Conservation (phyloP, 2,888 invertebrate genomes). For the Liposcelis brunnea region DNA sequence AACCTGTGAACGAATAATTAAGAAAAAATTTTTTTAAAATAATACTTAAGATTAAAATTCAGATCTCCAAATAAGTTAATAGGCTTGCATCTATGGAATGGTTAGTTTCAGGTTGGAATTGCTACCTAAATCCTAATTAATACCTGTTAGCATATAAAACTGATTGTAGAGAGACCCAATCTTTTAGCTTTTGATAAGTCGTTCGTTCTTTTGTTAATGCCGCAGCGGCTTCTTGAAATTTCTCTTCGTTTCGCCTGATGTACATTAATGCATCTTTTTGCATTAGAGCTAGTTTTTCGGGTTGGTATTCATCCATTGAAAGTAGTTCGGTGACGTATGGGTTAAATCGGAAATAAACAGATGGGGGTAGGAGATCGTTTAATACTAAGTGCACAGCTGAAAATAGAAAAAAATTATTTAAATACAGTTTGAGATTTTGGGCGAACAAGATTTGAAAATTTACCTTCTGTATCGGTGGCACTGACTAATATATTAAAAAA, state of each 20-base stretch:
- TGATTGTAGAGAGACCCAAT: slow-evolving; percentile 27
- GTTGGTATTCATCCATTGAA: slow-evolving; percentile 61
- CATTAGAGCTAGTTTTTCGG: slow-evolving; percentile 50
- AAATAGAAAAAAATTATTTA: slow-evolving; percentile 15
- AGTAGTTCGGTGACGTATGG: slow-evolving; percentile 68
- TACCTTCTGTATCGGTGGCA: slow-evolving; percentile 75
- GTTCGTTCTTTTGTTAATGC: slow-evolving; percentile 28
- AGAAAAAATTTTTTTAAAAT: too few relatives aligned
- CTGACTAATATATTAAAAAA: slow-evolving; percentile 66
- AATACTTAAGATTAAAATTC: too few relatives aligned
- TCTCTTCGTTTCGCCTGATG: slow-evolving; percentile 60
- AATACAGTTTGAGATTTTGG: slow-evolving; percentile 4
- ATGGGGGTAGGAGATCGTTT: slow-evolving; percentile 53
- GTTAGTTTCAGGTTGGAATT: too few relatives aligned
- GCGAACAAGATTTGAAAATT: slow-evolving; percentile 11
- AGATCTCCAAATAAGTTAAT: too few relatives aligned
- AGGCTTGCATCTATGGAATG: too few relatives aligned
- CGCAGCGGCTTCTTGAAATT: slow-evolving; percentile 44
- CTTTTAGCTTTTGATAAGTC: slow-evolving; percentile 26
- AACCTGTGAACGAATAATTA: too few relatives aligned
- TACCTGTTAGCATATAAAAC: not conserved
- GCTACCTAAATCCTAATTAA: too few relatives aligned
- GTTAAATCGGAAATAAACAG: slow-evolving; percentile 70
- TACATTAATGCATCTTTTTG: slow-evolving; percentile 63
- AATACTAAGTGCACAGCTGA: slow-evolving; percentile 60